Base-by-base conservation (phyloP, 2,888 invertebrate species). In the Protodeltote pygarga region DNA sequence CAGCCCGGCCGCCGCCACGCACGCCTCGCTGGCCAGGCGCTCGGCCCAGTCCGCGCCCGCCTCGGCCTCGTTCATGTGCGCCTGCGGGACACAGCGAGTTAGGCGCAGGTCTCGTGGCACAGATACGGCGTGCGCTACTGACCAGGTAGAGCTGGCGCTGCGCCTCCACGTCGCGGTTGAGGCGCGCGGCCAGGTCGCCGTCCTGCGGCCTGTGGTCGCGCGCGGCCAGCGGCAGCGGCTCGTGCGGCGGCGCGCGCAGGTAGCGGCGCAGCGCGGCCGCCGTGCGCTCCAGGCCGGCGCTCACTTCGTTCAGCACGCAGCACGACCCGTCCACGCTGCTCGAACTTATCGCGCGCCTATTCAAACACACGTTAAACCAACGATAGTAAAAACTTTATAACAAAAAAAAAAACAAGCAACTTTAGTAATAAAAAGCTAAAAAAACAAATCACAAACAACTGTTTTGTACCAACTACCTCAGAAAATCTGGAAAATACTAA, bases 311-410 rank as follows among this genome's bases (percentile, higher is more conserved):
- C 16, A 99, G 95, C 68, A 98, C 97, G 1, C 98, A 98, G 92
- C 99, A 99, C 29, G 97, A 96, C 37, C 98, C 99, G 87, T 99
- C 99, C 47, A 99, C 94, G 78, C 97, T 98, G 76, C 97, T 96
- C 63, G 97, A 97, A 3, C 96, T 95, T 63, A 98, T 93, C n/a
- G 98, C 96, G 59, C 99, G 95, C 63, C 98, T 97, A 68, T 4
- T 2, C n/a, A 32, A 14, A 9, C 3, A 16, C 13, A 13, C 10
- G 31, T 25, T n/a, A n/a, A n/a, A n/a, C n/a, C n/a, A n/a, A n/a
- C n/a, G n/a, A n/a, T n/a, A n/a, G n/a, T n/a, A n/a, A n/a, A n/a
- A n/a, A n/a, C n/a, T n/a, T n/a, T n/a, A n/a, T n/a, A n/a, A n/a
- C n/a, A n/a, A n/a, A n/a, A n/a, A n/a, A n/a, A n/a, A n/a, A n/a